Evolutionary conservation across 92 coral and sea anemone species (phyloP), one percentile per base, ranked within the genome.

Genomic region (Montipora capitata): DNA sequence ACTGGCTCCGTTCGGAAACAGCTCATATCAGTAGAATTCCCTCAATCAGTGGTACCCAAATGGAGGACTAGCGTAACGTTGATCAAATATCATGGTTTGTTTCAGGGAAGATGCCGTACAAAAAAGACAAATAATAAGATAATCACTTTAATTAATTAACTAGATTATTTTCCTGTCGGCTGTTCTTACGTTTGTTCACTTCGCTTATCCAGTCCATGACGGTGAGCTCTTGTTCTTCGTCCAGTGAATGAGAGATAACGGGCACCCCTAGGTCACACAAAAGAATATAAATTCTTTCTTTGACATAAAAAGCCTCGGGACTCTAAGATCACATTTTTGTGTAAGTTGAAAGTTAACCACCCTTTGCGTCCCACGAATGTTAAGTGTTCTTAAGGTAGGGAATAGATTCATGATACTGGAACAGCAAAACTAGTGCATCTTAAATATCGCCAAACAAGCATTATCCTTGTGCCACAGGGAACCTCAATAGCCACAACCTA

Each of bases 141-240:
- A 68, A 68, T 51, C 52, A 2, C 7, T 14, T 49, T 12, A 80
- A 54, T 75, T 39, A 68, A 12, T 54, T 45, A 45, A 45, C 51
- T 45, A 45, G 51, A 3, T 54, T 8, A 35, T 13, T 49, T 10
- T 11, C 27, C 17, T 43, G 5, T 17, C 11, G 13, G 61, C 35
- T 3, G 14, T 52, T 27, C 94, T 90, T 86, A 93, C 96, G 88
- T 86, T 90, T 89, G 78, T 93, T 93, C 15, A 88, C 96, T 71
- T 68, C 87, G 72, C 89, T 93, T 48, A 93, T 93, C 74, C 88
- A 85, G 49, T 93, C 96, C 96, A 85, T 85, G 3, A 85, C 89
- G 7, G 89, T 76, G 52, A 76, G 74, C 43, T 77, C 82, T 12
- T 75, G 83, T 20, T 74, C 82, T 75, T 64, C 48, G 18, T 65